Base-by-base conservation (phyloP, 64 coral and sea anemone species). In the Stichodactyla mertensii region DNA sequence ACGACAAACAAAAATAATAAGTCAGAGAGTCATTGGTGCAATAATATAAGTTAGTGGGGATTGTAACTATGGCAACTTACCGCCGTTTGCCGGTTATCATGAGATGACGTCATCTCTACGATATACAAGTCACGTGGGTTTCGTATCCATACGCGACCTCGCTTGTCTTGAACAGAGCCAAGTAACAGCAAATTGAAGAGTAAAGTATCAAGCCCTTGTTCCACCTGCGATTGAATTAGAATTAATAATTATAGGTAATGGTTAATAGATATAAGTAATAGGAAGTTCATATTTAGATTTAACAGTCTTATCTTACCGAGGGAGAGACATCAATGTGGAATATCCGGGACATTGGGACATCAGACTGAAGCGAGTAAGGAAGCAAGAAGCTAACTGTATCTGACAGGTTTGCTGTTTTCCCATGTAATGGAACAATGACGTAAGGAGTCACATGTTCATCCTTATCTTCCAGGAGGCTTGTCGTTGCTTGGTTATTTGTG, bases 181-280 rank as follows among this genome's bases (percentile, higher is more conserved):
- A 94, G 89, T 52, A 91, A 66, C 18, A 94, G 86, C 71, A 94
- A 57, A 52, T 94, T 94, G 86, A 94, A 94, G 14, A 94, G 27
- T 52, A 94, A 54, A 20, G 82, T 94, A 51, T 94, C 89, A 51
- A 94, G 77, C 26, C 89, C 93, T 16, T 59, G 52, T 56, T 77
- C 89, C 22, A 94, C 93, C 93, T 94, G 24, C 20, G 6, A n/a
- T 22, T 20, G 27, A 64, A 80, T 10, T 28, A 3, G 27, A 1
- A 36, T 10, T 58, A 27, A 26, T 4, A 80, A 28, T 14, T 13
- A 53, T n/a, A 26, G 20, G 23, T 12, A 77, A 45, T 45, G 3
- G 0, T 45, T 45, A 57, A 56, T 54, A 14, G 55, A 56, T 27
- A 22, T 24, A 11, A 4, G 54, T 83, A 23, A 12, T 83, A 56